Evolutionary conservation across 2,113 vertebrate genomes (phyloP), one percentile per base, ranked within the genome.

Genomic region (Brienomyrus longianalis): DNA sequence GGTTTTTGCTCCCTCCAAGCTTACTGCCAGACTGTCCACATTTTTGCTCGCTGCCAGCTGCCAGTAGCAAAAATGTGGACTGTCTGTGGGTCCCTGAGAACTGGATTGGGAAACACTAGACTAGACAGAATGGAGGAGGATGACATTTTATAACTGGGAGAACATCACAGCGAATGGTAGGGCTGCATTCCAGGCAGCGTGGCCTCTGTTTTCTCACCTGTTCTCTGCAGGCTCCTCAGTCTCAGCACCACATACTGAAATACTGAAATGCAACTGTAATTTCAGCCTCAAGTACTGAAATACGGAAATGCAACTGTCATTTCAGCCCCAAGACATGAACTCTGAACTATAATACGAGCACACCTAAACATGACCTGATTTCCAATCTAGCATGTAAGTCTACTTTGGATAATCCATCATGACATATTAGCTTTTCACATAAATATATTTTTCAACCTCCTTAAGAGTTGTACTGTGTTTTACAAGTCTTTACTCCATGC

Each of bases 381-480:
- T 95, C 90, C 39, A 8, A 23, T 47, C 88, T 83, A 94, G 93
- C 90, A 94, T 91, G 92, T 83, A 93, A 93, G 91, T 93, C 92
- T 92, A 94, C 91, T 92, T 91, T 93, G 91, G 90, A 92, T 93
- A 93, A 93, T 93, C 93, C 94, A 95, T 93, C 94, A 95, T 94
- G 93, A 96, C 93, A 93, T 92, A 93, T 94, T 94, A 96, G 95
- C 95, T 96, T 93, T 94, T 92, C 93, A 95, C 94, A 95, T 96
- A 95, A 96, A 96, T 96, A 96, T 94, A 92, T 90, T 93, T 89
- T 39, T 39, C 39, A 39, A 39, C 39, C 2, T 1, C 39, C 39
- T 39, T 94, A 90, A 93, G 93, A 93, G 93, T 92, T 95, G 95
- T 96, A 94, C 93, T 95, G 94, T 93, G 93, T 88, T 74, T 90